Base-by-base conservation (phyloP, 2,888 invertebrate genomes). In the Xylota sylvarum region DNA sequence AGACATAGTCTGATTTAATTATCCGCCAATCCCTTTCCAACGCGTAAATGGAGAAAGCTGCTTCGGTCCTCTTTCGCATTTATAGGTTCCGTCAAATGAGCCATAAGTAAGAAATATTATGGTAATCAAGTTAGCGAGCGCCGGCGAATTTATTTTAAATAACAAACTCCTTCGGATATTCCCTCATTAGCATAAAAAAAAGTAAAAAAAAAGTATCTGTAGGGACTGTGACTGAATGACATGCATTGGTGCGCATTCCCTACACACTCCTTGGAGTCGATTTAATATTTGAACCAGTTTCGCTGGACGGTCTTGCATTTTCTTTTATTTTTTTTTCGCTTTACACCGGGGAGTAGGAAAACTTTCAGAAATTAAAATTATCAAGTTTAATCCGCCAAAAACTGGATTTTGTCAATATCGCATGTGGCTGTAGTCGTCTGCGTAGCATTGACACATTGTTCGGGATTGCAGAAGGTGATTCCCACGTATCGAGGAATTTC, bases 301-400 rank as follows among this genome's bases (percentile, higher is more conserved):
- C 55, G n/a, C 32, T 40, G 64, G 43, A 55, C 55, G 55, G 64
- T 64, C 74, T 52, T 43, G 14, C 0, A 43, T 64, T 72, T 56
- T 56, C 46, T 48, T 56, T 43, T 60, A 43, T 43, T 32, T 48
- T 79, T 32, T 58, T 14, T 52, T n/a, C 12, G 0, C 10, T 70
- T 58, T 72, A 14, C 17, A 43, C 27, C n/a, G 55, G 37, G 55
- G 37, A 74, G 73, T 56, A 37, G 69, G 79, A 78, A 69, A 84
- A 84, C 84, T 84, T 84, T 84, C 84, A 58, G 79, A 79, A 74
- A 84, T 67, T 50, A 84, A 79, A 74, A 84, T 67, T 50, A 84
- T 74, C 84, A 64, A 84, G 84, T 84, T 74, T 14, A 74, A 84
- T 84, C 84, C 79, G 56, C 79, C 35, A 64, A 64, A 79, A 84